These are phyloP conservation scores for Nothura maculosa DNA, from an alignment of 2,797 vertebrate genomes.

Conservation along the genomic window DNA sequence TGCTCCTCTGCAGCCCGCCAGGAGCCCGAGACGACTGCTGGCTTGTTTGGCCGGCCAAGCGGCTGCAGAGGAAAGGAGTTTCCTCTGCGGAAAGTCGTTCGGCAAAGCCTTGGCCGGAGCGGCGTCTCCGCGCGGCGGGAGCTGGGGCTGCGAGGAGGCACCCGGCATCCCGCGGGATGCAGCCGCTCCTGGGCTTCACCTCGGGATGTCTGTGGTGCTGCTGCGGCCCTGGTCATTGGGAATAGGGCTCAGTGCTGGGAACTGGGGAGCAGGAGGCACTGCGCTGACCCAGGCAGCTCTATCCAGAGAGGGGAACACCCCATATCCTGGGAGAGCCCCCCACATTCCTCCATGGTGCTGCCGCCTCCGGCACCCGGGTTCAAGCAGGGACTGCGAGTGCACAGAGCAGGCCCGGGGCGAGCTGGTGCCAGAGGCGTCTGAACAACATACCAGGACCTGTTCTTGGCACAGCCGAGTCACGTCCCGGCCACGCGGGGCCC, in stretches of 20 bases:
- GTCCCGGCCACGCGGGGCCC: rapidly evolving
- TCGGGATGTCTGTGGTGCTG: neutral
- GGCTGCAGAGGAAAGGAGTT: constrained; percentile 62
- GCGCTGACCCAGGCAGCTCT: too few species aligned
- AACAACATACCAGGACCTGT: neutral
- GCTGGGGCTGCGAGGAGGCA: neutral
- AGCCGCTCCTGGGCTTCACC: neutral
- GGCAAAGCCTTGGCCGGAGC: neutral
- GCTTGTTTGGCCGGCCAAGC: constrained; percentile 12
- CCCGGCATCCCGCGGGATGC: neutral
- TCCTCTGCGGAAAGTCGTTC: constrained; percentile 38
- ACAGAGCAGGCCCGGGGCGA: neutral
- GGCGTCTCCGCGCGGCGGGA: neutral
- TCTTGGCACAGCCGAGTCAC: neutral
- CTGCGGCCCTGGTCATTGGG: too few species aligned
- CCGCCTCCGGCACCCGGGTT: too few species aligned
- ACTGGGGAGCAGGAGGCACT: neutral
- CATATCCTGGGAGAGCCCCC: too few species aligned
- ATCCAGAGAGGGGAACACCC: neutral
- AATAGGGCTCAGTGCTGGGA: too few species aligned
- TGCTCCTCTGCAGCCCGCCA: neutral
- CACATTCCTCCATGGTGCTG: too few species aligned
- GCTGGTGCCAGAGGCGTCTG: neutral
- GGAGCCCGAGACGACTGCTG: constrained; percentile 5
- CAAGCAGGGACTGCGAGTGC: neutral